Conservation (phyloP, 1,140 invertebrate genomes). For the Spodoptera litura region DNA sequence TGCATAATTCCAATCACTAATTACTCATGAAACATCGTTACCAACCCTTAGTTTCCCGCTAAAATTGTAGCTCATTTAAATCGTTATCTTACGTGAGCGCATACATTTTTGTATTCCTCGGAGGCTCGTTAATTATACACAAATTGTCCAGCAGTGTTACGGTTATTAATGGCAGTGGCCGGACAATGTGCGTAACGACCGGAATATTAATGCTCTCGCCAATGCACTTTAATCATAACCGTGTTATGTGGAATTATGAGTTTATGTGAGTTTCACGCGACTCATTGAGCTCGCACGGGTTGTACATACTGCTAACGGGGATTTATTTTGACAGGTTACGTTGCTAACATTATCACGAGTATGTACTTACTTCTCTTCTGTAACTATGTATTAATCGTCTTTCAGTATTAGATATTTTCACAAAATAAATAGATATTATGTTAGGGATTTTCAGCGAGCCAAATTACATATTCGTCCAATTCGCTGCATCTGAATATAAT, state of each 20-base stretch:
- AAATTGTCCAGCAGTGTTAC: constrained; percentile 32
- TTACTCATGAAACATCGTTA: too few species aligned
- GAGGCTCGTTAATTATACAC: constrained; percentile 22
- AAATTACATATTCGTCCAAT: too few species aligned
- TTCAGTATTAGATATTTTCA: too few species aligned
- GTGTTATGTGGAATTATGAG: constrained; percentile 15
- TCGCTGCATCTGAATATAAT: too few species aligned
- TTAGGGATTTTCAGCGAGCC: too few species aligned
- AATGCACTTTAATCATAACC: constrained; percentile 36
- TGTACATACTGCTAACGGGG: background rate
- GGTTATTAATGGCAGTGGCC: constrained; percentile 26
- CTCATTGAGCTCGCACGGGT: background rate
- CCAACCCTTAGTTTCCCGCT: too few species aligned
- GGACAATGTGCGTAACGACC: constrained; percentile 45
- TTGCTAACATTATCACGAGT: too few species aligned
- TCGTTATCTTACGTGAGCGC: background rate
- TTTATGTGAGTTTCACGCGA: constrained; percentile 1
- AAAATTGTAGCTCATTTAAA: too few species aligned
- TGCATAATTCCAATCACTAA: too few species aligned
- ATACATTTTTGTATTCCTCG: constrained; percentile 16
- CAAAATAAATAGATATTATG: too few species aligned
- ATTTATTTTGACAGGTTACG: background rate
- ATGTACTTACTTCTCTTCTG: too few species aligned
- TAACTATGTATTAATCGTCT: too few species aligned
- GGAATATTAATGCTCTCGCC: constrained; percentile 41